Percentiles rank a stretch among this genome's conserved stretches.
Conservation (phyloP, 2,113 vertebrate genomes). For the Psammodynastes pulverulentus region DNA sequence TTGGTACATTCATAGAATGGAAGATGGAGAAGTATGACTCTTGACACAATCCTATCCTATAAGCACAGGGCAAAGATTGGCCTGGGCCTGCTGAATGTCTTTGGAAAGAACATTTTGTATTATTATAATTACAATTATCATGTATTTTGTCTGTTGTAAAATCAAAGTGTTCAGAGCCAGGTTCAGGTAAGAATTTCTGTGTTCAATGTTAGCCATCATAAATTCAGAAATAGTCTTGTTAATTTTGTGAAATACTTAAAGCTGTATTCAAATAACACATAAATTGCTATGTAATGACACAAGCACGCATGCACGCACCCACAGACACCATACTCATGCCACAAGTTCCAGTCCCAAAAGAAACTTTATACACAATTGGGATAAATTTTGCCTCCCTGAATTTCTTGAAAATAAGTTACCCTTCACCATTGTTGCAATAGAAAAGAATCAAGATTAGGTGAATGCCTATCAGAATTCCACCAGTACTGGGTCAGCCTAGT, state of each 20-base stretch:
- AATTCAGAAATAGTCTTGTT: background rate
- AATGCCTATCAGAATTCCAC: background rate
- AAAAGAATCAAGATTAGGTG: background rate
- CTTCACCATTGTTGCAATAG: background rate
- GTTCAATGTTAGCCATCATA: constrained; percentile 26
- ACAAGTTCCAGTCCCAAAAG: background rate
- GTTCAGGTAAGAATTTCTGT: constrained; percentile 67
- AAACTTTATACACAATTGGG: background rate
- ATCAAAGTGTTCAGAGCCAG: constrained; percentile 52
- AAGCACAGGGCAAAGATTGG: background rate
- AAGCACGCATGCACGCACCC: background rate
- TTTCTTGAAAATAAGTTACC: background rate
- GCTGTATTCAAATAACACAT: background rate
- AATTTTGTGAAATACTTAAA: background rate
- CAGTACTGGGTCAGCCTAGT: background rate
- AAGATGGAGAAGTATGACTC: background rate
- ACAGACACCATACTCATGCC: background rate
- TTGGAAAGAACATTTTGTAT: background rate
- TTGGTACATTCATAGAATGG: constrained; percentile 75
- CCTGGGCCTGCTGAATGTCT: background rate
- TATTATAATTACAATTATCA: background rate
- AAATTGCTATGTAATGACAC: background rate
- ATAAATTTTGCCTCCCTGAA: background rate
- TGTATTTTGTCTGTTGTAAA: constrained; percentile 60
- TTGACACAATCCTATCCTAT: background rate